Conservation (phyloP, 1,140 invertebrate species). For the Antheraea pernyi region DNA sequence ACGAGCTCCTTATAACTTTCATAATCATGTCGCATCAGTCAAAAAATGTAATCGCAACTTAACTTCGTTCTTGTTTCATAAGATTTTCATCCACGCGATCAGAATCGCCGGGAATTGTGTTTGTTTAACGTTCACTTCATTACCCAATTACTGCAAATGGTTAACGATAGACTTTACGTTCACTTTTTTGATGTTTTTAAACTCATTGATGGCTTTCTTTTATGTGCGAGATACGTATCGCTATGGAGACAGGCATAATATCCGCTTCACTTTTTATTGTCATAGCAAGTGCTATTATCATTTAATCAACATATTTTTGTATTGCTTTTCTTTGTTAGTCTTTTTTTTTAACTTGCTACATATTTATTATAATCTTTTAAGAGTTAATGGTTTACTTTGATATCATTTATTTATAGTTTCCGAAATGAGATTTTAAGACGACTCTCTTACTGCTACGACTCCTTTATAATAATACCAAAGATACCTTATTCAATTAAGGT, state of each 20-base stretch:
- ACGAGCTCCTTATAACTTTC: constrained; percentile 25
- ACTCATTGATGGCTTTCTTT: background rate
- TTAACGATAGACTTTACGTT: background rate
- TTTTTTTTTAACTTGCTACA: no score
- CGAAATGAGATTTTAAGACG: no score
- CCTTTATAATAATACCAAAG: no score
- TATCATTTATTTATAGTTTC: no score
- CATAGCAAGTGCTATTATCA: background rate
- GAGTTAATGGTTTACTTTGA: no score
- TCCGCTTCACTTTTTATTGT: background rate
- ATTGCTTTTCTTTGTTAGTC: no score
- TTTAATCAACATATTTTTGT: no score
- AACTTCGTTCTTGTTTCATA: constrained; percentile 12
- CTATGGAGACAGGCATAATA: background rate
- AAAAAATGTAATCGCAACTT: constrained; percentile 15
- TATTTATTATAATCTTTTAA: no score
- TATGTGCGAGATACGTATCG: background rate
- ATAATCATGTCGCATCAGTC: constrained; percentile 25
- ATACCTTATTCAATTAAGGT: no score
- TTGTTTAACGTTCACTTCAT: background rate
- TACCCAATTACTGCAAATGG: background rate
- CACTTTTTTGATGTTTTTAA: background rate
- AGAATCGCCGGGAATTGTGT: background rate
- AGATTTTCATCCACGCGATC: background rate
- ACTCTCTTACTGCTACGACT: no score